phyloP scores from a whole-genome alignment of 2,888 invertebrate species.

The Blastobasis adustella region DNA sequence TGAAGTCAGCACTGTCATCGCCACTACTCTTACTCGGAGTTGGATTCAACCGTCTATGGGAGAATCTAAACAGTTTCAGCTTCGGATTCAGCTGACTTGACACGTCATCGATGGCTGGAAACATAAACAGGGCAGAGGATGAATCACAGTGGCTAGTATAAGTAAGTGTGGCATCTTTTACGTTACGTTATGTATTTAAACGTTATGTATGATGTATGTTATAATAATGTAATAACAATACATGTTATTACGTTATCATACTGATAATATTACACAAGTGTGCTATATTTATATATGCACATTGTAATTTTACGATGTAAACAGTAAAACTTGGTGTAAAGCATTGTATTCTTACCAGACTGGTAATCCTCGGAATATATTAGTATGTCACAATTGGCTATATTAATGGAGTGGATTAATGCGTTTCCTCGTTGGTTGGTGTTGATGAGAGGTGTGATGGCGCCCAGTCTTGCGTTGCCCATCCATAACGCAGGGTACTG shows the following conservation, averaged over 20 bases:
- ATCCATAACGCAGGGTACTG: slow-evolving; percentile 95
- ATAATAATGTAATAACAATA: too few relatives aligned
- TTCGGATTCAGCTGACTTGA: slow-evolving; percentile 78
- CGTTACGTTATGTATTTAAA: too few relatives aligned
- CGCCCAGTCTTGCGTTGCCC: slow-evolving; percentile 91
- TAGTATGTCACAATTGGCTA: slow-evolving; percentile 89
- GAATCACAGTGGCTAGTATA: too few relatives aligned
- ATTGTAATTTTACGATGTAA: too few relatives aligned
- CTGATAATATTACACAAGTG: too few relatives aligned
- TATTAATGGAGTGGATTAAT: slow-evolving; percentile 89
- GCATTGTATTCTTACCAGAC: slow-evolving; percentile 63
- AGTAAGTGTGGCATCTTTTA: too few relatives aligned
- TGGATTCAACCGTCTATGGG: slow-evolving; percentile 42
- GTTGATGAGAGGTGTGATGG: slow-evolving; percentile 93
- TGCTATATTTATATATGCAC: too few relatives aligned
- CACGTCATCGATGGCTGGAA: slow-evolving; percentile 82
- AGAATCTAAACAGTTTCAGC: slow-evolving; percentile 79
- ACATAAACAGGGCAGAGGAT: not conserved
- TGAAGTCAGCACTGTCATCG: slow-evolving; percentile 73
- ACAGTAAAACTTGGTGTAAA: too few relatives aligned
- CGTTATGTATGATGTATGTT: too few relatives aligned
- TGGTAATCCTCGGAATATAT: slow-evolving; percentile 85
- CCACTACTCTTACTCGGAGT: slow-evolving; percentile 31
- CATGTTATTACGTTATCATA: too few relatives aligned
- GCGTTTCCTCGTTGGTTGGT: slow-evolving; percentile 90